Evolutionary conservation across 2,797 vertebrate species (phyloP), one percentile per base, ranked within the genome.

Genomic region (Lutjanus campechanus): DNA sequence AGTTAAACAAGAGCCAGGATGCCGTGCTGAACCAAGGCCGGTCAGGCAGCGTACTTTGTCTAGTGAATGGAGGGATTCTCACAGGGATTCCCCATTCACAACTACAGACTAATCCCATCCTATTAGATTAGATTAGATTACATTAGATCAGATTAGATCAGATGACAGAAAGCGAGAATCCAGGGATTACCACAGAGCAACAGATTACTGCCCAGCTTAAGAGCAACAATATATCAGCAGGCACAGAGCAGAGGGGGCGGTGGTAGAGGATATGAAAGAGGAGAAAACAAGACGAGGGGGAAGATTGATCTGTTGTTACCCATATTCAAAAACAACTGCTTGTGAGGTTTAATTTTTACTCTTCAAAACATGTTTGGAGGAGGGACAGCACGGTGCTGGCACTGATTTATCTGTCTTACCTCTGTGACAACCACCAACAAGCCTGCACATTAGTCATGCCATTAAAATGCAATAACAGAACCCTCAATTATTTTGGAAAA

Each of bases 111-210:
- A 95, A 95, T 95, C 93, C 89, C 79, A 93, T 91, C 85, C 83
- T 80, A 88, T 91, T 89, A 91, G 81, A 91, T 91, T 90, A 88
- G 76, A 92, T 92, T 82, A 88, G 64, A 84, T 84, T 84, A 88
- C 85, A 93, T 91, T 84, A 90, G 84, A 89, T 88, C 58, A 91
- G 89, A 93, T 92, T 88, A 92, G 84, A 92, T 84, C 11, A 72
- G 68, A 91, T 92, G 87, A 88, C 89, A 89, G 85, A 82, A 73
- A 88, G 75, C 53, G 75, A 89, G 88, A 93, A 93, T 91, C 84
- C 85, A 85, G 88, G 93, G 95, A 95, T 95, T 95, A 95, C 88
- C 71, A 69, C 69, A 22, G 82, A 90, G 85, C 85, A 87, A 83
- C 91, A 94, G 90, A 93, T 93, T 93, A 94, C 70, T 25, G 77